Evolutionary conservation across 2,797 vertebrate species (phyloP).

Genomic region (Ambastaia sidthimunki): DNA sequence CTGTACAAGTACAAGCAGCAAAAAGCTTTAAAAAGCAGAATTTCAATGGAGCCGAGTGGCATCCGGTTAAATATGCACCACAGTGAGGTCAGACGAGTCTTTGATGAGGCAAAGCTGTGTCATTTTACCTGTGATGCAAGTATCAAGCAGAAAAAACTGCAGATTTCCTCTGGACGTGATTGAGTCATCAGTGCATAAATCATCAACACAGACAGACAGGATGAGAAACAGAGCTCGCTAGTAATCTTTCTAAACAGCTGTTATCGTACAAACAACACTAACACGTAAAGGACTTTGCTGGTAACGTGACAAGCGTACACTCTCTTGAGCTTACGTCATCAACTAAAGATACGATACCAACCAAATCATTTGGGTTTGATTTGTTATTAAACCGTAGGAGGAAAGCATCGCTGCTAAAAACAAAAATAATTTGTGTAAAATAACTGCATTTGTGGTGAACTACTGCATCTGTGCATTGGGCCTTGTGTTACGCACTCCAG

Average conservation of each 20-base stretch:
- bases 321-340: background rate
- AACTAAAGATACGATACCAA: background rate
- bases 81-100: conserved; percentile 20
- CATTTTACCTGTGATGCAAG: conserved; percentile 35
- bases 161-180: conserved; percentile 19
- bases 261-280: conserved; percentile 1
- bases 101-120: background rate
- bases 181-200: conserved; percentile 33
- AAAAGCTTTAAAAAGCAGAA: conserved; percentile 6
- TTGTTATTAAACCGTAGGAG: background rate
- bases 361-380: background rate
- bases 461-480: background rate
- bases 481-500: background rate
- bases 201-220: conserved; percentile 8
- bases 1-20: background rate
- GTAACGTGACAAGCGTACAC: conserved; percentile 10
- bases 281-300: background rate
- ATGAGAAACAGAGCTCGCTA: conserved; percentile 8
- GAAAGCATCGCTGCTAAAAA: background rate
- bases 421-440: no score
- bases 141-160: background rate
- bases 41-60: background rate
- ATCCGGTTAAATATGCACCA: background rate
- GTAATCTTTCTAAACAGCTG: conserved; percentile 37
- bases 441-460: background rate